A percentile compares a stretch with the other conserved stretches of the same genome.
These are phyloP conservation scores for Craterocephalus amniculus DNA, from an alignment of 2,797 vertebrate species.

Conservation along the genomic window DNA sequence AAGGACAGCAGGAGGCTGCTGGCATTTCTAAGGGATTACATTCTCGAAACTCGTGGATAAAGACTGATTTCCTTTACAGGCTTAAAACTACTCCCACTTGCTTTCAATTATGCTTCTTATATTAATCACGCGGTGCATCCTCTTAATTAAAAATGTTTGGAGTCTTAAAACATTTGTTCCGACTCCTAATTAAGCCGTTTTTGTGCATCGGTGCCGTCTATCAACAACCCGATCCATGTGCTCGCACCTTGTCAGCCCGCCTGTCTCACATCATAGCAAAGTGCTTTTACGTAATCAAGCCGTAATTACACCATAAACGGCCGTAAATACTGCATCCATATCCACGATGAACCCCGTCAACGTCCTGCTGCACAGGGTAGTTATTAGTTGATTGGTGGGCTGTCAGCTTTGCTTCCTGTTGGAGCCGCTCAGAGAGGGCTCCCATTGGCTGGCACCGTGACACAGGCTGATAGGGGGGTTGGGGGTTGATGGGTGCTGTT, in stretches of 20 bases:
- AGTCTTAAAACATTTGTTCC: conserved; percentile 7
- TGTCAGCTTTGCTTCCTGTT: conserved; percentile 72
- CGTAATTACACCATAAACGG: conserved; percentile 69
- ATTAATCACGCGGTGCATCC: background rate
- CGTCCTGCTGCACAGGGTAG: conserved; percentile 50
- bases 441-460: conserved; percentile 71
- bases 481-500: conserved; percentile 63
- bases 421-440: conserved; percentile 22
- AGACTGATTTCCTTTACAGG: conserved; percentile 8
- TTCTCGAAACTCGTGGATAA: background rate
- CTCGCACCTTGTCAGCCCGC: conserved; percentile 27
- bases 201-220: background rate
- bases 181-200: conserved; percentile 19
- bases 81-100: conserved; percentile 1
- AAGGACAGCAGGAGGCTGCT: no score
- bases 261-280: conserved; percentile 41
- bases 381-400: conserved; percentile 77
- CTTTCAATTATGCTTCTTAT: background rate
- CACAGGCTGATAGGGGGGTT: conserved; percentile 66
- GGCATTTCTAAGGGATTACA: no score
- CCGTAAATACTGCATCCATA: conserved; percentile 64
- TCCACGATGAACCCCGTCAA: conserved; percentile 53
- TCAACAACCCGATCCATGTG: background rate
- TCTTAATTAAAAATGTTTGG: conserved; percentile 7
- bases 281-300: conserved; percentile 62